Evolutionary conservation across 2,888 invertebrate genomes (phyloP).

Genomic region (Nephrotoma flavescens): DNA sequence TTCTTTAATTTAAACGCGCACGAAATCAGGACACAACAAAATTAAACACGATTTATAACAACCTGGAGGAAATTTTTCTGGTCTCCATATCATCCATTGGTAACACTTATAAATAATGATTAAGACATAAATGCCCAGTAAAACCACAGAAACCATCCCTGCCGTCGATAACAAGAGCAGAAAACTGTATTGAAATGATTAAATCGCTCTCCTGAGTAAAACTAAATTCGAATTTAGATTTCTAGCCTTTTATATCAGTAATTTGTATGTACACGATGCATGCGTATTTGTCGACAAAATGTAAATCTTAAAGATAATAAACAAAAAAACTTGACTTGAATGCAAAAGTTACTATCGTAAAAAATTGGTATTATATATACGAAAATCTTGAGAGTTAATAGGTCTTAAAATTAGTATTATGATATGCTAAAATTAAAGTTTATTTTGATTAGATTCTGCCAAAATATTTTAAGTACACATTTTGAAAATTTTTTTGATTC

Average conservation of each 20-base stretch:
- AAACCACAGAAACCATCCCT: slow-evolving; percentile 24
- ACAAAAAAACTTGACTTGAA: not conserved
- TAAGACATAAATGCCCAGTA: slow-evolving; percentile 23
- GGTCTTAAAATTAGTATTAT: not conserved
- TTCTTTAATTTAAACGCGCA: not conserved
- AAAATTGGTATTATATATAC: not conserved
- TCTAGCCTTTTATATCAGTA: not conserved
- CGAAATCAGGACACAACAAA: not conserved
- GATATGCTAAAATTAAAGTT: not conserved
- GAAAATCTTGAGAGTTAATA: not conserved
- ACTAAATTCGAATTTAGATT: not conserved
- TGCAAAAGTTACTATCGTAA: not conserved
- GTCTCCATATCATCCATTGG: slow-evolving; percentile 31
- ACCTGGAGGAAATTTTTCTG: slow-evolving; percentile 37
- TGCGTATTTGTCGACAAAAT: not conserved
- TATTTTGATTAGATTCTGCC: no score
- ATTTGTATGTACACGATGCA: not conserved
- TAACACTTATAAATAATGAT: slow-evolving; percentile 26
- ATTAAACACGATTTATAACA: not conserved
- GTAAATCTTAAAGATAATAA: not conserved
- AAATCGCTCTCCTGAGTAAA: not conserved
- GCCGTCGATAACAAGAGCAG: no score
- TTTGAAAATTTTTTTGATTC: no score
- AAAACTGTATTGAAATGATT: not conserved
- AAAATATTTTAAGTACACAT: no score